These are phyloP conservation scores for Acanthochromis polyacanthus DNA, from an alignment of 2,113 vertebrate species.

Conservation along the genomic window DNA sequence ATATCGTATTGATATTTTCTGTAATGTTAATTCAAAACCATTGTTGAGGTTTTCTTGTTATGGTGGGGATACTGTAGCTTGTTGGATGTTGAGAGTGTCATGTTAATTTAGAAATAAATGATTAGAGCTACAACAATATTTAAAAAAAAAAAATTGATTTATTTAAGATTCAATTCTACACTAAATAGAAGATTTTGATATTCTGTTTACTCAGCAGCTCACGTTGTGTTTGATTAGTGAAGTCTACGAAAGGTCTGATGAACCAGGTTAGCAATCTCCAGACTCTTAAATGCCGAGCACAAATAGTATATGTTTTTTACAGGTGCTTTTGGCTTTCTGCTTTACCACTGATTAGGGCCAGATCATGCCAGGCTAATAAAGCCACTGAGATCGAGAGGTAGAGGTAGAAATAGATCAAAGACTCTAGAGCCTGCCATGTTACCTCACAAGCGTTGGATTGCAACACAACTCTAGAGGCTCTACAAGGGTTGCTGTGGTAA, in stretches of 20 bases:
- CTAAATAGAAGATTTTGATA: no score
- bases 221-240: no score
- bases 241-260: background rate
- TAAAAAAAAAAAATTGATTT: no score
- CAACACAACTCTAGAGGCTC: slow-evolving; percentile 27
- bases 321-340: slow-evolving; percentile 10
- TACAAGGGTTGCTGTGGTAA: slow-evolving; percentile 51
- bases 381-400: slow-evolving; percentile 32
- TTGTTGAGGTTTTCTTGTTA: background rate
- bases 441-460: slow-evolving; percentile 19
- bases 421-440: slow-evolving; percentile 10
- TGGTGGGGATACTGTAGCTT: background rate
- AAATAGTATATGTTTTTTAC: slow-evolving; percentile 6
- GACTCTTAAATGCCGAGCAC: background rate
- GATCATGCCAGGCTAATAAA: slow-evolving; percentile 49
- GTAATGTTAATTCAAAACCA: background rate
- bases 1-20: no score
- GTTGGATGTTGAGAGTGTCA: background rate
- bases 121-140: no score
- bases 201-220: no score
- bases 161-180: no score
- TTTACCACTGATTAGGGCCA: slow-evolving; percentile 29
- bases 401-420: slow-evolving; percentile 47
- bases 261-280: background rate
- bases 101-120: background rate